A percentile compares a stretch with the other conserved stretches of the same genome.
phyloP scores from a whole-genome alignment of 1,140 invertebrate species.

The Helicoverpa armigera region DNA sequence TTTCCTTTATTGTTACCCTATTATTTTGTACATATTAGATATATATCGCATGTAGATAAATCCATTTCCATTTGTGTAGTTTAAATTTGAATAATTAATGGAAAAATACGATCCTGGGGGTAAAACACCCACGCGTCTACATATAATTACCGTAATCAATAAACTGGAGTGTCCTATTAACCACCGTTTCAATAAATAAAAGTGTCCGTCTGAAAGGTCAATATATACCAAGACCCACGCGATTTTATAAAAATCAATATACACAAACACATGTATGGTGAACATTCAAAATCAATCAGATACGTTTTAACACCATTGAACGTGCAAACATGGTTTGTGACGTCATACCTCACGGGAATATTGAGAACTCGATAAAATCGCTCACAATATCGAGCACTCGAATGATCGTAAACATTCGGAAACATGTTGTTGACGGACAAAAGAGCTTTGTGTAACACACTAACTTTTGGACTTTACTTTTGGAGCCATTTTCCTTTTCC shows the following conservation, averaged over 20 bases:
- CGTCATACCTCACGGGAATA: not conserved
- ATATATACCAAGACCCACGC: no score
- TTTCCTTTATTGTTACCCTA: not conserved
- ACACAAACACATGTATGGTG: not conserved
- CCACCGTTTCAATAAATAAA: no score
- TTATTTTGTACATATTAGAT: not conserved
- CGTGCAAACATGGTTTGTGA: conserved; percentile 6
- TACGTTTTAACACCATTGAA: not conserved
- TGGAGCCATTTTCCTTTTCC: not conserved
- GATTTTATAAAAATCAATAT: not conserved
- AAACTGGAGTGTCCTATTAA: no score
- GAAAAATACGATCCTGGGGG: no score
- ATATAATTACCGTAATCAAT: no score
- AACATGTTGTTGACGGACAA: conserved; percentile 1
- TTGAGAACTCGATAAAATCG: conserved; percentile 11
- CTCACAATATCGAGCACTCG: not conserved
- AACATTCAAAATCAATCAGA: conserved; percentile 1
- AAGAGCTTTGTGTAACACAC: not conserved
- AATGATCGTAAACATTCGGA: conserved; percentile 22
- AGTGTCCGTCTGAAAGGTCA: no score
- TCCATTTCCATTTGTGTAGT: no score
- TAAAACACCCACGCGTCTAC: no score
- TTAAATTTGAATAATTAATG: no score
- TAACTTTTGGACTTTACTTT: not conserved
- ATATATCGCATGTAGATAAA: not conserved